A percentile compares a stretch with the other conserved stretches of the same genome.
Evolutionary conservation across 2,797 vertebrate genomes (phyloP).

Genomic region (Lateolabrax maculatus): DNA sequence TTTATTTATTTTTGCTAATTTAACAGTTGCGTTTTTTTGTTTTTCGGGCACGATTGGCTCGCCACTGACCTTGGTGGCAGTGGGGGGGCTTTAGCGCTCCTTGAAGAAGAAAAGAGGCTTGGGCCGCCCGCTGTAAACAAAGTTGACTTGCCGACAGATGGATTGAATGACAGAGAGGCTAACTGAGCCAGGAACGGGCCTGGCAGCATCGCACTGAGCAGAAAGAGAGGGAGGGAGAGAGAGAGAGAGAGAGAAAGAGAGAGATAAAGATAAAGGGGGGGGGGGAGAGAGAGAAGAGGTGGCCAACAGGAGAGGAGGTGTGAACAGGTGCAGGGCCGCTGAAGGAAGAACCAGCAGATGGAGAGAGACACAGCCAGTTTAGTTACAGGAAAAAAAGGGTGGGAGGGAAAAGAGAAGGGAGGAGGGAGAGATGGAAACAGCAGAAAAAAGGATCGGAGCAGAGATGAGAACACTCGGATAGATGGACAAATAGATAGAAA

Average conservation of each 20-base stretch:
- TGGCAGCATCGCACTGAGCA: slow-evolving; percentile 89
- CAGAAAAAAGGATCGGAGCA: slow-evolving; percentile 91
- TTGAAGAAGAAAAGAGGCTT: slow-evolving; percentile 96
- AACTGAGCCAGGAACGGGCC: slow-evolving; percentile 97
- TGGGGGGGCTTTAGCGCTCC: slow-evolving; percentile 92
- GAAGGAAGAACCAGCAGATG: slow-evolving; percentile 99
- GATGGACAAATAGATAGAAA: slow-evolving; percentile 62
- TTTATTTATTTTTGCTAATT: slow-evolving; percentile 40
- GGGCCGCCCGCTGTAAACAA: slow-evolving; percentile 98
- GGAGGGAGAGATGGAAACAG: slow-evolving; percentile 85
- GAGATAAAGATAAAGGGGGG: slow-evolving; percentile 36
- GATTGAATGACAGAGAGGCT: slow-evolving; percentile 99
- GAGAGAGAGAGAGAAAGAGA: slow-evolving; percentile 33
- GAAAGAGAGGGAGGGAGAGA: slow-evolving; percentile 58
- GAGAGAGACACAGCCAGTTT: slow-evolving; percentile 99
- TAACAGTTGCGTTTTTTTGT: slow-evolving; percentile 66
- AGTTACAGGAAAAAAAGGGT: slow-evolving; percentile 98
- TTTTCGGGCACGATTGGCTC: slow-evolving; percentile 59
- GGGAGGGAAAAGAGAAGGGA: slow-evolving; percentile 81
- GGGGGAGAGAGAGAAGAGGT: slow-evolving; percentile 89
- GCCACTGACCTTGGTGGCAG: slow-evolving; percentile 83
- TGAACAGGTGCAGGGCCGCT: slow-evolving; percentile 99
- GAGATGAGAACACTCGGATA: slow-evolving; percentile 87
- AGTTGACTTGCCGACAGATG: slow-evolving; percentile 99
- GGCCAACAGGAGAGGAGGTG: slow-evolving; percentile 99